Evolutionary conservation across 2,113 vertebrate species (phyloP), one percentile per base, ranked within the genome.

Genomic region (Gulo gulo): DNA sequence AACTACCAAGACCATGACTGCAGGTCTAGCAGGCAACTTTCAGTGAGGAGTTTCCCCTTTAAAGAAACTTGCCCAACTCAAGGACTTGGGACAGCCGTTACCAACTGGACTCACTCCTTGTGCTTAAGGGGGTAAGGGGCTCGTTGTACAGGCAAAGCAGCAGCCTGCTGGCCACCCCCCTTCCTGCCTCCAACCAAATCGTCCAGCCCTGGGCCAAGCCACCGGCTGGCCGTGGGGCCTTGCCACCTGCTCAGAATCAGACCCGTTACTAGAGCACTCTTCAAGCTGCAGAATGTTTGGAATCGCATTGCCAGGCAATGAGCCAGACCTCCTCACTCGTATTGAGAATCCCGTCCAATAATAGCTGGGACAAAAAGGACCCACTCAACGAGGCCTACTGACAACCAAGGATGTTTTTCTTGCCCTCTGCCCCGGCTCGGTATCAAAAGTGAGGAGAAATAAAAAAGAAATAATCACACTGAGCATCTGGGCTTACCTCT

Each of bases 261-360:
- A 90, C 67, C 52, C 97, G 67, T 91, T 81, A 85, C 96, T 95
- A 89, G 42, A 61, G 96, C 36, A 23, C 92, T 92, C 93, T 2
- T 88, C 97, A 91, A 97, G 97, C 90, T 96, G 98, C 93, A 86
- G 71, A 97, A 78, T 96, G 94, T 98, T 97, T 98, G 97, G 97
- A 98, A 97, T 55, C 34, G 79, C 0, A 97, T 98, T 99, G 98
- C 99, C 98, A 98, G 81, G 98, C 97, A 85, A 99, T 98, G 31
- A 96, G 95, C 91, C 93, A 94, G 95, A 76, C 98, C 84, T 34
- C 97, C 96, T 94, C 97, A 80, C 92, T 88, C 29, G 63, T 67
- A 94, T 80, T 97, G 97, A 98, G 97, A 98, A 97, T 97, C 86
- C 88, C 92, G 65, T 93, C 96, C 97, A 97, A 94, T 97, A 97